Percentiles rank a stretch among this genome's conserved stretches.
Evolutionary conservation across 2,113 vertebrate genomes (phyloP).

Genomic region (Datnioides undecimradiatus): DNA sequence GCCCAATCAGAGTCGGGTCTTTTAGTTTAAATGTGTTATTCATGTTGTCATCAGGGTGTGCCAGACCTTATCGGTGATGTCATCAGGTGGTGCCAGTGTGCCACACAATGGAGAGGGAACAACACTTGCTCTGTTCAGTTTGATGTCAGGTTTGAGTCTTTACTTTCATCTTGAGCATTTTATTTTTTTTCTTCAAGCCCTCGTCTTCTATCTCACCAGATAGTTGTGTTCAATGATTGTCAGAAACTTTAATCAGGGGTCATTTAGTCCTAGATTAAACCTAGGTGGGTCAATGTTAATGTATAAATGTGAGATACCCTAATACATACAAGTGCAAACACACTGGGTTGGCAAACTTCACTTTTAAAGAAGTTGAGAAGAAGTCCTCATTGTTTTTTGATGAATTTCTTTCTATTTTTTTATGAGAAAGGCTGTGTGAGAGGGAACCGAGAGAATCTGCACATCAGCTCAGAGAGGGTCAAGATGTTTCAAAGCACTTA

Average conservation of each 20-base stretch:
- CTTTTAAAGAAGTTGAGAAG: slow-evolving; percentile 38
- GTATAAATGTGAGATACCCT: slow-evolving; percentile 59
- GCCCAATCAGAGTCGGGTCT: not conserved
- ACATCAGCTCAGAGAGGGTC: slow-evolving; percentile 74
- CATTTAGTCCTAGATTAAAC: slow-evolving; percentile 63
- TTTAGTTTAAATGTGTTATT: not conserved
- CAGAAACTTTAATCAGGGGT: slow-evolving; percentile 78
- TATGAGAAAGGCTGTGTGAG: slow-evolving; percentile 47
- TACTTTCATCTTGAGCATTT: slow-evolving; percentile 84
- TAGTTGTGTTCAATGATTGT: slow-evolving; percentile 74
- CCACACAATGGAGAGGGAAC: slow-evolving; percentile 65
- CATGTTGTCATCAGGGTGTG: not conserved
- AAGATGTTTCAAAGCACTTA: slow-evolving; percentile 90
- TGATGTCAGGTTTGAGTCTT: slow-evolving; percentile 59
- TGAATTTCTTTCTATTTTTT: slow-evolving; percentile 56
- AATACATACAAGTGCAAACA: slow-evolving; percentile 67
- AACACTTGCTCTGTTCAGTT: slow-evolving; percentile 60
- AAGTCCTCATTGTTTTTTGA: slow-evolving; percentile 49
- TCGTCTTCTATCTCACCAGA: slow-evolving; percentile 63
- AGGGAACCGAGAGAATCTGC: slow-evolving; percentile 52
- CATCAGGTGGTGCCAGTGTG: slow-evolving; percentile 64
- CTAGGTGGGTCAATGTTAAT: slow-evolving; percentile 65
- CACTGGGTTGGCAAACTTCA: slow-evolving; percentile 62
- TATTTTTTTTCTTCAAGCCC: slow-evolving; percentile 46
- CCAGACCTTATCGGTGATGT: slow-evolving; percentile 26